These are phyloP conservation scores for Philypnodon macrostomus DNA, from an alignment of 2,797 vertebrate genomes.

Conservation along the genomic window DNA sequence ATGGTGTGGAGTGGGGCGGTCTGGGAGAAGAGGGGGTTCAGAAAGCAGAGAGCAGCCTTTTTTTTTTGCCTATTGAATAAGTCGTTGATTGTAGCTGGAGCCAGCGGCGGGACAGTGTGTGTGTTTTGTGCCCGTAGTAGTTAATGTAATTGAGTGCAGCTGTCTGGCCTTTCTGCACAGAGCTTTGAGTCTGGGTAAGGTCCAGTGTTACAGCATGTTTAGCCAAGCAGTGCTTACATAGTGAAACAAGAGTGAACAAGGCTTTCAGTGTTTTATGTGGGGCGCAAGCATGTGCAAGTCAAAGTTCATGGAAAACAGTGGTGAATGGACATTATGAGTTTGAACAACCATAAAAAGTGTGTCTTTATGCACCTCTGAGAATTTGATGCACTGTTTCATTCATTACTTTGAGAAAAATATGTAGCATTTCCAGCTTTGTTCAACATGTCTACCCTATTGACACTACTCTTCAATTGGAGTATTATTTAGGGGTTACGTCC, in stretches of 20 bases:
- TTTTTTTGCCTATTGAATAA: slow-evolving; percentile 72
- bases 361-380: slow-evolving; percentile 4
- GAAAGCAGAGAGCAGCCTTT: slow-evolving; percentile 49
- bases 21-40: slow-evolving; percentile 5
- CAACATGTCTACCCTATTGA: neutral
- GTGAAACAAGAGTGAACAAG: slow-evolving; percentile 58
- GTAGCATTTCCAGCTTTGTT: neutral
- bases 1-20: slow-evolving; percentile 5
- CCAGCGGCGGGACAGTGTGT: slow-evolving; percentile 57
- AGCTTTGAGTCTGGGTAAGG: slow-evolving; percentile 67
- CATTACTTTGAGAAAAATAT: neutral
- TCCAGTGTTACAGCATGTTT: slow-evolving; percentile 51
- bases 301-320: slow-evolving; percentile 15
- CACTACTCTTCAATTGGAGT: too few species aligned
- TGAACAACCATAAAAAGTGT: neutral
- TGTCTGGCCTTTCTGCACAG: slow-evolving; percentile 59
- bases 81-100: slow-evolving; percentile 67
- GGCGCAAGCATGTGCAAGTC: slow-evolving; percentile 18
- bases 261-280: slow-evolving; percentile 53
- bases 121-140: slow-evolving; percentile 54
- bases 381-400: slow-evolving; percentile 3
- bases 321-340: slow-evolving; percentile 5
- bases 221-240: slow-evolving; percentile 60
- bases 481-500: too few species aligned
- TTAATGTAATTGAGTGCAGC: slow-evolving; percentile 76